phyloP scores from a whole-genome alignment of 2,797 vertebrate species.

The Eidolon dupreanum region DNA sequence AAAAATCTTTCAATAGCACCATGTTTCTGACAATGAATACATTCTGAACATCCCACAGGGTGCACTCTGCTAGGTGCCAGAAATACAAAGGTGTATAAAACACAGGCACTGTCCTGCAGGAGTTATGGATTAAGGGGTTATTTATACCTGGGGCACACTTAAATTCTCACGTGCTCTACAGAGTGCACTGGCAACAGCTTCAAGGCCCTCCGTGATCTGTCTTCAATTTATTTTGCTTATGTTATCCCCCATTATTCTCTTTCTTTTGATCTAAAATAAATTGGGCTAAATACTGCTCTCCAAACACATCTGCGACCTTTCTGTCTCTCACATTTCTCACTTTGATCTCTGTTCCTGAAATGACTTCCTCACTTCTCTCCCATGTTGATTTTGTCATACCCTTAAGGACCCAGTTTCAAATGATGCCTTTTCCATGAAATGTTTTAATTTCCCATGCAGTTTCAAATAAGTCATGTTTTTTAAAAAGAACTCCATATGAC shows the following conservation, averaged over 20 bases:
- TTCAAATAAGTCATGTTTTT: not conserved
- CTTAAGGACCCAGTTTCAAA: not conserved
- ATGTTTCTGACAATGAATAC: not conserved
- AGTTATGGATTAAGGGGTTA: not conserved
- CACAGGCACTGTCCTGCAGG: not conserved
- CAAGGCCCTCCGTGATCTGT: not conserved
- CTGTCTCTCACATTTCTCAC: not conserved
- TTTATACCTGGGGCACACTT: not conserved
- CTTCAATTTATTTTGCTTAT: slow-evolving; percentile 9
- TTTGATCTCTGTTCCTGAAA: slow-evolving; percentile 16
- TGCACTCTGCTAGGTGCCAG: not conserved
- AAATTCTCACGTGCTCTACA: not conserved
- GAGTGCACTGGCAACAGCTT: not conserved
- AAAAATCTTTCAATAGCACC: not conserved
- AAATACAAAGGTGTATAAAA: not conserved
- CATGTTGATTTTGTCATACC: not conserved
- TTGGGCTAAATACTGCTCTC: not conserved
- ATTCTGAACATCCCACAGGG: not conserved
- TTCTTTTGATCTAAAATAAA: slow-evolving; percentile 40
- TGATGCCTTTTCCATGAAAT: not conserved
- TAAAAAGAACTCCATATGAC: not conserved
- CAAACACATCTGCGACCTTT: not conserved
- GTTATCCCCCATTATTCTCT: not conserved
- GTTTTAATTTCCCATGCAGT: not conserved
- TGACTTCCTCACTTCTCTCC: not conserved